A percentile compares a stretch with the other conserved stretches of the same genome.
phyloP scores from a whole-genome alignment of 2,797 vertebrate species.

The Melanotaenia parkinsoni region DNA sequence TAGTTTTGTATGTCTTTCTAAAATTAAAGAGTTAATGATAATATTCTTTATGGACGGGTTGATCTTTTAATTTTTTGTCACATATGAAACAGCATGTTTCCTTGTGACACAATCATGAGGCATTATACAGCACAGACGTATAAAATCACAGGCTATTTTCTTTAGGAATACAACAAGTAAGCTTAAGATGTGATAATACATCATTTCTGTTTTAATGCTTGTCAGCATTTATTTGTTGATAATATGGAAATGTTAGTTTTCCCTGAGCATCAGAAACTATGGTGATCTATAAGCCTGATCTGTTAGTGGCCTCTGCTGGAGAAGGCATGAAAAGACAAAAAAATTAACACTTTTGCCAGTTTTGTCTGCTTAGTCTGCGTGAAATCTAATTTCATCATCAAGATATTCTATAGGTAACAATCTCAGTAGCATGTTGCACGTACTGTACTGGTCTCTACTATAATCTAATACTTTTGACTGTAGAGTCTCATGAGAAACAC shows the following conservation, averaged over 20 bases:
- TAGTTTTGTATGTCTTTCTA: neutral
- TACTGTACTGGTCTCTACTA: neutral
- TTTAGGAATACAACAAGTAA: neutral
- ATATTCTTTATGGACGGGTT: neutral
- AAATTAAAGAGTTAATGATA: neutral
- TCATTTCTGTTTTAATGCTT: neutral
- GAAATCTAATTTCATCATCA: no score
- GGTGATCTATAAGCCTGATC: neutral
- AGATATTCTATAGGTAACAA: neutral
- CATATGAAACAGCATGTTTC: neutral
- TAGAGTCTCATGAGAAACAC: no score
- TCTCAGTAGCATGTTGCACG: neutral
- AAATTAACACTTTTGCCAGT: neutral
- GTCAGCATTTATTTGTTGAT: neutral
- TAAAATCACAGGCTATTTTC: no score
- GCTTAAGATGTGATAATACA: neutral
- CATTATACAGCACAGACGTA: neutral
- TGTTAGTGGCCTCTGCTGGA: slow-evolving; percentile 24
- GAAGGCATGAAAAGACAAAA: neutral
- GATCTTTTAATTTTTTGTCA: neutral
- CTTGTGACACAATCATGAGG: neutral
- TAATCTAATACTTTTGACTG: neutral
- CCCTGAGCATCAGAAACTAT: neutral
- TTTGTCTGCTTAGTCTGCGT: neutral
- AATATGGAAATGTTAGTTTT: neutral